Conservation (phyloP, 2,797 vertebrate genomes). For the Delichon dasypus region DNA sequence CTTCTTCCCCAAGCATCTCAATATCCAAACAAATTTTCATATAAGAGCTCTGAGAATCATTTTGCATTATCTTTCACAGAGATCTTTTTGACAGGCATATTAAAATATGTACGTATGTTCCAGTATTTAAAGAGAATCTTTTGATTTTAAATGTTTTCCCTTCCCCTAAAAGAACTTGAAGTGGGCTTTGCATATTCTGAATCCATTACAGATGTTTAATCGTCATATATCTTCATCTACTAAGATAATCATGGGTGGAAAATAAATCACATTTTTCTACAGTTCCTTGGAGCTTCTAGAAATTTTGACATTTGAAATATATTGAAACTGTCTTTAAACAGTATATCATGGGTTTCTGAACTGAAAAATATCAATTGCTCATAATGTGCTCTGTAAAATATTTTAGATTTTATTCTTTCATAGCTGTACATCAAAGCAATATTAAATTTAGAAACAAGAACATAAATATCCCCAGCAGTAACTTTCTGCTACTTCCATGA, state of each 20-base stretch:
- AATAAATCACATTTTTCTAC: neutral
- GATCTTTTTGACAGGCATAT: neutral
- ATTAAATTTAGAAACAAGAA: neutral
- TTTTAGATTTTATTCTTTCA: neutral
- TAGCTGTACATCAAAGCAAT: neutral
- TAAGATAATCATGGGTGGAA: neutral
- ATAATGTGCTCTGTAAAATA: neutral
- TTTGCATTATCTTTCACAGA: neutral
- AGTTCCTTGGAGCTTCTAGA: neutral
- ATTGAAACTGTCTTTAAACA: neutral
- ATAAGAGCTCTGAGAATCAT: neutral
- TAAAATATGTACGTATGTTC: neutral
- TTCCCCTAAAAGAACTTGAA: neutral
- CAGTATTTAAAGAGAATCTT: neutral
- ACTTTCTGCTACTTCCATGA: neutral
- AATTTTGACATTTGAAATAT: neutral
- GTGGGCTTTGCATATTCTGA: neutral
- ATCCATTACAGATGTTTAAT: neutral
- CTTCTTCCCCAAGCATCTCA: neutral
- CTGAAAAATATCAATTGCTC: neutral
- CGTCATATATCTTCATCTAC: neutral
- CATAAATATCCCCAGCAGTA: neutral
- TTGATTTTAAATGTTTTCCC: neutral
- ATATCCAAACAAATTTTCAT: neutral
- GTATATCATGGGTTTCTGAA: neutral